Percentiles rank a stretch among this genome's conserved stretches.
Evolutionary conservation across 2,113 vertebrate genomes (phyloP).

Genomic region (human): GRCh38 chr17:74319001-74319500

Average conservation of each 20-base stretch:
- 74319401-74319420: neutral
- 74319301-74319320: neutral
- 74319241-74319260: neutral
- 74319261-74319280: too few species aligned
- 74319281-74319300: neutral
- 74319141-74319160: neutral
- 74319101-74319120: neutral
- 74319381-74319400: neutral
- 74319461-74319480: neutral
- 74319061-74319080: neutral
- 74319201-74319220: neutral
- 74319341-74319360: neutral
- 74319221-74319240: neutral
- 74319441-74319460: neutral
- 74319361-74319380: neutral
- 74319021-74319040: too few species aligned
- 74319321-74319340: neutral
- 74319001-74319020: neutral
- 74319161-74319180: neutral
- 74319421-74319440: too few species aligned
- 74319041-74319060: fast-evolving
- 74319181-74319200: neutral
- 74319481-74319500: neutral
- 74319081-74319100: neutral
- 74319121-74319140: neutral